These are phyloP conservation scores for Heterodera filipjevi DNA, from an alignment of 2,888 invertebrate species.

Conservation along the genomic window DNA sequence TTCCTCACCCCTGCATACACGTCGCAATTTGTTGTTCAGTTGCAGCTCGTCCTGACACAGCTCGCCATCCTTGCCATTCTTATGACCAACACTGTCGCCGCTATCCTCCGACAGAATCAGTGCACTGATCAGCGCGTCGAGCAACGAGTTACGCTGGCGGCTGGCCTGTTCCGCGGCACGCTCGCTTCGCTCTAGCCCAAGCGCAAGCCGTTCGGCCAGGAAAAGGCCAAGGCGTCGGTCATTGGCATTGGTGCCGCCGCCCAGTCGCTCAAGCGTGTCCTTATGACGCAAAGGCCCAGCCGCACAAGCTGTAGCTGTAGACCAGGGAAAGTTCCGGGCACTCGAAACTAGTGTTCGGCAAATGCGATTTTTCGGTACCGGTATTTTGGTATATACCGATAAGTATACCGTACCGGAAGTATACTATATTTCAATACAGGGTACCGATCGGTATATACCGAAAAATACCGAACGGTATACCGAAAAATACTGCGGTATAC, in stretches of 20 bases:
- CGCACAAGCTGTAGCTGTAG: neutral
- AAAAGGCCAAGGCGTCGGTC: conserved; percentile 11
- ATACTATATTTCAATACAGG: too few species aligned
- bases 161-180: conserved; percentile 25
- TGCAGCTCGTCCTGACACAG: neutral
- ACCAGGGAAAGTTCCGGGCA: too few species aligned
- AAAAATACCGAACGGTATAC: too few species aligned
- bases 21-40: neutral
- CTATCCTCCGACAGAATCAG: conserved; percentile 19
- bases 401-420: too few species aligned
- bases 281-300: conserved; percentile 6
- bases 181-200: conserved; percentile 21
- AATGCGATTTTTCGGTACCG: too few species aligned
- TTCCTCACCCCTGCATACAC: neutral
- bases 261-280: conserved; percentile 23
- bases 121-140: conserved; percentile 38
- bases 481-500: too few species aligned
- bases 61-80: neutral
- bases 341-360: too few species aligned
- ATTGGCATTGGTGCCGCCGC: neutral
- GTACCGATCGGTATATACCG: too few species aligned
- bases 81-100: neutral
- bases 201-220: conserved; percentile 18
- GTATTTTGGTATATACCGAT: too few species aligned
- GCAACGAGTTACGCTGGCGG: conserved; percentile 32